A percentile compares a stretch with the other conserved stretches of the same genome.
These are phyloP conservation scores for Drosophila antonietae DNA, from an alignment of 2,888 invertebrate species.

Conservation along the genomic window DNA sequence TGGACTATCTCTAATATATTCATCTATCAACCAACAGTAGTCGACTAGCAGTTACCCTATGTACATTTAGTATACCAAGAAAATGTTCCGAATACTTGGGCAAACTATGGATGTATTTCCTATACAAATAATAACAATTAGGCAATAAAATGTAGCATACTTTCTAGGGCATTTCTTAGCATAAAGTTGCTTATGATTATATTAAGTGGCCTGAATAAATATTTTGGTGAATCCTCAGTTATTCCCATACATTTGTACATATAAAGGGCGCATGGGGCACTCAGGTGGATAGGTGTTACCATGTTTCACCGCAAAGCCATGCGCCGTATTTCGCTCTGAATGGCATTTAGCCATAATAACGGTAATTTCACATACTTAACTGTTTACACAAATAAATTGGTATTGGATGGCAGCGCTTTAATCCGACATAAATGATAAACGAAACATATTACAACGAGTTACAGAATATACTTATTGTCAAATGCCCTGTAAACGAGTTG, in stretches of 20 bases:
- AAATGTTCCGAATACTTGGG: no score
- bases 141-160: not conserved
- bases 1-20: no score
- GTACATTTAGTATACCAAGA: no score
- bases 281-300: not conserved
- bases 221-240: no score
- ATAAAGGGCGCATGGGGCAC: no score
- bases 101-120: not conserved
- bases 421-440: constrained; percentile 43
- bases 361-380: constrained; percentile 32
- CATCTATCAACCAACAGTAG: no score
- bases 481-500: constrained; percentile 17
- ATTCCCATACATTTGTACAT: no score
- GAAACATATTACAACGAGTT: constrained; percentile 15
- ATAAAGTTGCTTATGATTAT: not conserved
- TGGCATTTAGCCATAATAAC: constrained; percentile 18
- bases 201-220: not conserved
- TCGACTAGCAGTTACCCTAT: not conserved
- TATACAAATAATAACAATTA: not conserved
- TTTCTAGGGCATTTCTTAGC: not conserved
- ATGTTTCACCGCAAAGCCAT: not conserved
- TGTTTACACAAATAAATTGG: constrained; percentile 15
- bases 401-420: constrained; percentile 30
- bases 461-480: not conserved
- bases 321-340: constrained; percentile 6